phyloP scores from a whole-genome alignment of 2,888 invertebrate species.

The Plusia festucae region DNA sequence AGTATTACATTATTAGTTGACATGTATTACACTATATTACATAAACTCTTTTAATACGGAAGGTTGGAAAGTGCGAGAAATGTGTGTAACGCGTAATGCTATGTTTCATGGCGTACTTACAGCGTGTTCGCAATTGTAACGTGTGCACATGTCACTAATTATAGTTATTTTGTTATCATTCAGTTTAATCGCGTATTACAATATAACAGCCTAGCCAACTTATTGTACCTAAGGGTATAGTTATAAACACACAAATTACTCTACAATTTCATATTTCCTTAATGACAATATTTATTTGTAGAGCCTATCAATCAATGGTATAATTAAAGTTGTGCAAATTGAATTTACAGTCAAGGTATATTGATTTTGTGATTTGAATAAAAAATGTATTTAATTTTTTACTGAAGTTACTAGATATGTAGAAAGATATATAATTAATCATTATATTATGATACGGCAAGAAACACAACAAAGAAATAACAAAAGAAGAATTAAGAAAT shows the following conservation, averaged over 20 bases:
- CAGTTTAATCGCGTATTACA: neutral
- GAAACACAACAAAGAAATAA: too few species aligned
- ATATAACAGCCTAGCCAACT: neutral
- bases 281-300: neutral
- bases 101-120: constrained; percentile 19
- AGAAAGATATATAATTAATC: too few species aligned
- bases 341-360: neutral
- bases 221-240: neutral
- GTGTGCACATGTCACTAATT: constrained; percentile 14
- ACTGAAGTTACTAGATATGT: too few species aligned
- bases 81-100: constrained; percentile 51
- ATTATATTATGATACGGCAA: too few species aligned
- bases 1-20: constrained; percentile 31
- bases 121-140: constrained; percentile 12
- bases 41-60: constrained; percentile 59
- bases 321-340: neutral
- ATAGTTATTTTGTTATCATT: neutral
- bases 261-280: neutral
- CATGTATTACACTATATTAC: constrained; percentile 49
- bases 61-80: constrained; percentile 59
- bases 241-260: neutral
- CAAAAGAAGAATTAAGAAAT: too few species aligned
- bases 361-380: neutral
- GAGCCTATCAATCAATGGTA: neutral
- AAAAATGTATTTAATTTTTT: too few species aligned